Evolutionary conservation across 2,888 invertebrate species (phyloP), one percentile per base, ranked within the genome.

Genomic region (Phorcus lineatus): DNA sequence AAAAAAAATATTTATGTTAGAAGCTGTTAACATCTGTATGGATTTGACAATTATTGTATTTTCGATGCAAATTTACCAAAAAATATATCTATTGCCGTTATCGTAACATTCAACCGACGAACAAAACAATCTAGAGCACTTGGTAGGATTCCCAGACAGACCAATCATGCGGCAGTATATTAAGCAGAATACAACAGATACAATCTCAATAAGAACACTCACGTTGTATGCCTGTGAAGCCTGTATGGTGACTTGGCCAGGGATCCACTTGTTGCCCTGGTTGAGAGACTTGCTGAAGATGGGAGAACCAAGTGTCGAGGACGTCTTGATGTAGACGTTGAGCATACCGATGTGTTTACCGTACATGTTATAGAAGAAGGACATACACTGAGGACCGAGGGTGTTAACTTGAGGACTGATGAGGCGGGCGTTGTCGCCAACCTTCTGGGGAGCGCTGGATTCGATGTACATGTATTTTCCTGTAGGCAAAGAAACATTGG

Each of bases 391-490:
- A 2, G 88, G 84, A 2, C 78, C 28, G 0, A 82, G 82, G 6
- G 81, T 31, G 4, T 83, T 81, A 13, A 88, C 79, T 67, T 80
- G 78, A 0, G 84, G 79, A 75, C 88, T 87, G 55, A 88, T 84
- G 9, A 90, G 83, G 54, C 86, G 85, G 0, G 89, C 90, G 57
- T 86, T 87, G 57, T 88, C 84, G 19, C 86, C 86, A 7, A 82
- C 80, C 31, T 77, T 78, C 76, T 84, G 80, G 7, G 87, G 88
- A 6, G 82, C 7, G 74, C 88, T 87, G 13, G 88, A 85, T 81
- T 91, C 90, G 76, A 87, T 88, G 81, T 89, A 91, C 86, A 91
- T 84, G 80, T 91, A 91, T 40, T 89, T 86, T 57, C 91, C 91
- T 90, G 77, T 13, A 85, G 78, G 47, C 1, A 13, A 11, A 1